Percentiles rank a stretch among this genome's conserved stretches.
These are phyloP conservation scores for Fopius arisanus DNA, from an alignment of 1,140 invertebrate species.

Conservation along the genomic window DNA sequence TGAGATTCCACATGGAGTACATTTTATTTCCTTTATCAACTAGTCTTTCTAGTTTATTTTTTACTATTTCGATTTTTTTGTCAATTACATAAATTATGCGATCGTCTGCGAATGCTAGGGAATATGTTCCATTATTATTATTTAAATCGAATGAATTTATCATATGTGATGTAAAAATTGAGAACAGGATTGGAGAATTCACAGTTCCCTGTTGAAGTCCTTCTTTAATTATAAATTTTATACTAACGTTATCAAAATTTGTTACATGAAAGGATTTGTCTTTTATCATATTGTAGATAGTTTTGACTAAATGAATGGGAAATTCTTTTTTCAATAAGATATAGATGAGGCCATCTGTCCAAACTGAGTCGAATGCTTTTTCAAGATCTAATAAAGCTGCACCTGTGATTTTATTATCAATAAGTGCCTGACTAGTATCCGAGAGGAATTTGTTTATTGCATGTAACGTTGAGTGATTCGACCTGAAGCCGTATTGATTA, in stretches of 20 bases:
- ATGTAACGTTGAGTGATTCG: not conserved
- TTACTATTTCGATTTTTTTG: not conserved
- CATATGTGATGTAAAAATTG: constrained; percentile 25
- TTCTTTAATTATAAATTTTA: constrained; percentile 17
- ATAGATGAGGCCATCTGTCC: constrained; percentile 6
- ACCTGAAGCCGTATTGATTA: constrained; percentile 21
- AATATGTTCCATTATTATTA: not conserved
- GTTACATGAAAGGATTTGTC: not conserved
- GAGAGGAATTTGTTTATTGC: constrained; percentile 22
- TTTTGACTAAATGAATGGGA: not conserved
- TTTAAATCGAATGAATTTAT: constrained; percentile 17
- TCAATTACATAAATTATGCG: constrained; percentile 17
- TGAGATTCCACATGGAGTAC: constrained; percentile 27
- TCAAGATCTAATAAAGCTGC: constrained; percentile 8
- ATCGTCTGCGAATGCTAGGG: constrained; percentile 30
- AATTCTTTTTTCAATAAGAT: not conserved
- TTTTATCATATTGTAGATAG: not conserved
- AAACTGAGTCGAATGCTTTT: constrained; percentile 8
- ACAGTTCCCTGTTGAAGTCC: constrained; percentile 25
- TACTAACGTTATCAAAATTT: not conserved
- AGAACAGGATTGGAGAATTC: constrained; percentile 31
- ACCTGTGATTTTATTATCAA: not conserved
- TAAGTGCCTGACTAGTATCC: not conserved
- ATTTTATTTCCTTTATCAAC: constrained; percentile 19
- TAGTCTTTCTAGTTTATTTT: constrained; percentile 18